Evolutionary conservation across 2,797 vertebrate genomes (phyloP).

Genomic region (Ctenopoma multispine): DNA sequence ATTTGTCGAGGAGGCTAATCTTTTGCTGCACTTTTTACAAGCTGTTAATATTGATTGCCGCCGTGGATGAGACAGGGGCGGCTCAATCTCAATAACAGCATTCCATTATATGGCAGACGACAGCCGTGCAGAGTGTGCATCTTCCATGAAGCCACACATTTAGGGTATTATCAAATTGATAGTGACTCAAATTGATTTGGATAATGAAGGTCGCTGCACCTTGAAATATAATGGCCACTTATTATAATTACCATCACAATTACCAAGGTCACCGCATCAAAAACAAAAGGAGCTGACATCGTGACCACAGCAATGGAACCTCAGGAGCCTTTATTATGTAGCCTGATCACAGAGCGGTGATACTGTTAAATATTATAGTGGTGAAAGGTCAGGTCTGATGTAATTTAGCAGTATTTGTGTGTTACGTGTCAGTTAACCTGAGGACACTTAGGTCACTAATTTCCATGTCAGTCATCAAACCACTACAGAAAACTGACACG

Average conservation of each 20-base stretch:
- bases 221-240: slow-evolving; percentile 88
- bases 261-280: slow-evolving; percentile 84
- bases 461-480: slow-evolving; percentile 14
- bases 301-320: slow-evolving; percentile 62
- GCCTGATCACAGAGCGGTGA: slow-evolving; percentile 27
- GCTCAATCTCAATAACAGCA: slow-evolving; percentile 87
- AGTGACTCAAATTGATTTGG: slow-evolving; percentile 87
- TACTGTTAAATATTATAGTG: slow-evolving; percentile 23
- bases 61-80: slow-evolving; percentile 70
- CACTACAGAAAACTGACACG: slow-evolving; percentile 1
- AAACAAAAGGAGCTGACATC: slow-evolving; percentile 75
- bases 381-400: slow-evolving; percentile 13
- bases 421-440: background rate
- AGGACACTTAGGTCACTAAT: slow-evolving; percentile 5
- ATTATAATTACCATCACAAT: slow-evolving; percentile 87
- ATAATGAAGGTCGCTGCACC: slow-evolving; percentile 86
- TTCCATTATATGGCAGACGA: slow-evolving; percentile 82
- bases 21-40: slow-evolving; percentile 79
- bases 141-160: slow-evolving; percentile 76
- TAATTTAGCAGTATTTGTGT: background rate
- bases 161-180: slow-evolving; percentile 86
- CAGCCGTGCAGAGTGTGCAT: slow-evolving; percentile 76
- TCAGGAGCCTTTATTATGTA: slow-evolving; percentile 53
- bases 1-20: slow-evolving; percentile 75
- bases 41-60: slow-evolving; percentile 87